phyloP scores from a whole-genome alignment of 2,797 vertebrate species.

The Chaunax sp. region DNA sequence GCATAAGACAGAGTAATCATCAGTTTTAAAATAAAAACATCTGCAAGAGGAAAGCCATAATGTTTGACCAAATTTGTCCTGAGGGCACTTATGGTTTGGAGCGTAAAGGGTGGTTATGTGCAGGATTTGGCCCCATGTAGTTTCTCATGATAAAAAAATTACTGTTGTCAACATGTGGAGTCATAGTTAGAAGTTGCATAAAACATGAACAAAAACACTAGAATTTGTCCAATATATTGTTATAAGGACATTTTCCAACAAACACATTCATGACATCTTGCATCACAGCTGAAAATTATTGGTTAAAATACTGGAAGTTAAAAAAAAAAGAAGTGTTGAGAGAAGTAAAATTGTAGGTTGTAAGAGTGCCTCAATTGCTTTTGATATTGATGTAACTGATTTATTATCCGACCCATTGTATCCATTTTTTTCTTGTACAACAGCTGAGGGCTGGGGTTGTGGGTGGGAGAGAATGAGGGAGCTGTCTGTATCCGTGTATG shows the following conservation, averaged over 20 bases:
- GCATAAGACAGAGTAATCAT: background rate
- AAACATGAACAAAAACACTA: background rate
- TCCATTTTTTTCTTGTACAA: too few relatives aligned
- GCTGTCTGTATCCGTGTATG: too few relatives aligned
- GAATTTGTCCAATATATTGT: too few relatives aligned
- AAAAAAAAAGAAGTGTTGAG: background rate
- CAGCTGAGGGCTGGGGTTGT: too few relatives aligned
- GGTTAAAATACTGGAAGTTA: background rate
- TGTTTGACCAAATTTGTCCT: background rate
- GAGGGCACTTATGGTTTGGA: background rate
- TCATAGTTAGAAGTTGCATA: background rate
- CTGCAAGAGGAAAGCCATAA: background rate
- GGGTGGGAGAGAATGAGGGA: too few relatives aligned
- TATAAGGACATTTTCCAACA: background rate
- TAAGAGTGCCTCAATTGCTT: background rate
- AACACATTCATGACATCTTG: background rate
- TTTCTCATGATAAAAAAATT: background rate
- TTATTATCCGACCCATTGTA: too few relatives aligned
- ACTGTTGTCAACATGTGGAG: background rate
- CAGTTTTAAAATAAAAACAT: background rate
- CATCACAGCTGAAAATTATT: background rate
- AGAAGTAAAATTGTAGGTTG: background rate
- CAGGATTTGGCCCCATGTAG: background rate
- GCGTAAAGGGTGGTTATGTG: background rate
- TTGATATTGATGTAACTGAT: too few relatives aligned